A percentile compares a stretch with the other conserved stretches of the same genome.
phyloP scores from a whole-genome alignment of 2,888 invertebrate species.

The Taphrorychus bicolor region DNA sequence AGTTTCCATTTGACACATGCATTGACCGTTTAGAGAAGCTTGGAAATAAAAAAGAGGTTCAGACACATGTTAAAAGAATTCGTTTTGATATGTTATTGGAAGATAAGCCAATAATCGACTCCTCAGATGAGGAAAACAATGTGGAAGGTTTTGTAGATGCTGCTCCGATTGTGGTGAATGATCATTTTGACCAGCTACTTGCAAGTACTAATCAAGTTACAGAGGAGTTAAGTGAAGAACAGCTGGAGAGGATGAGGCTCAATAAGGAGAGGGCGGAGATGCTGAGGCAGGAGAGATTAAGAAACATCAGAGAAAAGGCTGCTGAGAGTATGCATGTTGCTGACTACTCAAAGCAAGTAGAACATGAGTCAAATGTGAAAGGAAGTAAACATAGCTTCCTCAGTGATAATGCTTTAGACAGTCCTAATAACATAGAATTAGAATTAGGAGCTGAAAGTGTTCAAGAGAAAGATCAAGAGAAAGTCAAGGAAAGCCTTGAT shows the following conservation, averaged over 20 bases:
- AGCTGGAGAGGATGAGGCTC: conserved; percentile 71
- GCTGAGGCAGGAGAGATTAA: conserved; percentile 53
- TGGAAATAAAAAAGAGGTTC: conserved; percentile 80
- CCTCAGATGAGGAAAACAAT: conserved; percentile 51
- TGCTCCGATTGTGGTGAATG: conserved; percentile 14
- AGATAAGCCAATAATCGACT: conserved; percentile 58
- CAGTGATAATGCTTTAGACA: too few relatives aligned
- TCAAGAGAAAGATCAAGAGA: neutral
- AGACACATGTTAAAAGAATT: conserved; percentile 73
- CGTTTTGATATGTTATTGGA: conserved; percentile 64
- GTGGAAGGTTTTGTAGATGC: conserved; percentile 64
- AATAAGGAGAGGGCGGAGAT: conserved; percentile 58
- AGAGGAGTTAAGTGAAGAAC: conserved; percentile 64
- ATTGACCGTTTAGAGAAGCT: conserved; percentile 80
- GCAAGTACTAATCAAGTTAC: conserved; percentile 9
- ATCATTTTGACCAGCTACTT: conserved; percentile 43
- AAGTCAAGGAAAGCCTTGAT: neutral
- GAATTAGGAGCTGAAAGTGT: neutral
- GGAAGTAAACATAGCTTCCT: too few relatives aligned
- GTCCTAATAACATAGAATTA: too few relatives aligned
- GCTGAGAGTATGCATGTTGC: conserved; percentile 13
- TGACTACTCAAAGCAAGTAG: too few relatives aligned
- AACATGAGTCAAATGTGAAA: neutral
- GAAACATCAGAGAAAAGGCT: conserved; percentile 37
- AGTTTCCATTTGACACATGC: conserved; percentile 86